Conservation (phyloP, 2,113 vertebrate genomes). For the Oncorhynchus mykiss region DNA sequence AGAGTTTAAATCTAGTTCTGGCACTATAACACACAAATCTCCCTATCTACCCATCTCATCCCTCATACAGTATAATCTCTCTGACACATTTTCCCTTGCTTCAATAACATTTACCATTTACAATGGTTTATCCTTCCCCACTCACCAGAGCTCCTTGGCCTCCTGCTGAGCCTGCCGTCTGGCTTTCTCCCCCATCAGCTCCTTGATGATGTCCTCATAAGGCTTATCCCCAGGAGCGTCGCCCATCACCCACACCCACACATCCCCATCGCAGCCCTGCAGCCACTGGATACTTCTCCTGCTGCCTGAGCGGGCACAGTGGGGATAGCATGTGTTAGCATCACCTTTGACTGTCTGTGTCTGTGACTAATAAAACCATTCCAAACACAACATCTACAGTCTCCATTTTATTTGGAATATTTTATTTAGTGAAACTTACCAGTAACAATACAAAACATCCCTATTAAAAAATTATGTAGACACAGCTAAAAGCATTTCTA, state of each 20-base stretch:
- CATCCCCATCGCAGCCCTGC: slow-evolving; percentile 76
- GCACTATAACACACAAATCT: no score
- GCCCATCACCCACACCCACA: slow-evolving; percentile 88
- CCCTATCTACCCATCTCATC: not conserved
- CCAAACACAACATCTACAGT: no score
- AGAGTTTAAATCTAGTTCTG: not conserved
- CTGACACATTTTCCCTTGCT: no score
- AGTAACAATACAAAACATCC: no score
- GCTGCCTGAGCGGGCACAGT: not conserved
- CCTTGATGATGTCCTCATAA: slow-evolving; percentile 79
- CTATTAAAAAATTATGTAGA: no score
- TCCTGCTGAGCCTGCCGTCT: slow-evolving; percentile 81
- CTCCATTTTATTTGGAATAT: no score
- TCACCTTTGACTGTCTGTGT: no score
- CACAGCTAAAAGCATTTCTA: no score
- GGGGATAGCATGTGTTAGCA: not conserved
- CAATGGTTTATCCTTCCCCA: not conserved
- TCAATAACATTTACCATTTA: not conserved
- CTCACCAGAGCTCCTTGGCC: slow-evolving; percentile 81
- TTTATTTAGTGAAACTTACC: no score
- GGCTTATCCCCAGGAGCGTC: slow-evolving; percentile 78
- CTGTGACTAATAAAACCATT: no score
- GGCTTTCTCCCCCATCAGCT: slow-evolving; percentile 78
- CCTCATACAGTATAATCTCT: no score
- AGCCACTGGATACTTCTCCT: slow-evolving; percentile 71